Conservation (phyloP, 1,140 invertebrate species). For the Polypedilum vanderplanki region DNA sequence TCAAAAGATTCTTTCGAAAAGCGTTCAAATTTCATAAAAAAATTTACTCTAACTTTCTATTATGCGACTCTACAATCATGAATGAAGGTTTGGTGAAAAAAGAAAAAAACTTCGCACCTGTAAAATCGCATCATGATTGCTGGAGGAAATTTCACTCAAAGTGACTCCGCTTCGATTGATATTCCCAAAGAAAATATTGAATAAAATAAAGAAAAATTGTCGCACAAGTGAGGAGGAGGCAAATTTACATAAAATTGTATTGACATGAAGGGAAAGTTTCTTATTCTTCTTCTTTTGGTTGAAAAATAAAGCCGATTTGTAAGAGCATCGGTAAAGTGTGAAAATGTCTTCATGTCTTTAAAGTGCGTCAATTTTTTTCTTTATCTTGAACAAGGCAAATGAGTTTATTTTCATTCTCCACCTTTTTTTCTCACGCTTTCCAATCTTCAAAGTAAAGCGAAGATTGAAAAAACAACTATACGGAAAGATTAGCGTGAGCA, state of each 20-base stretch:
- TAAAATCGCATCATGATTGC: background rate
- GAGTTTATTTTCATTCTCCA: background rate
- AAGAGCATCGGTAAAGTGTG: background rate
- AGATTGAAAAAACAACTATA: slow-evolving; percentile 1
- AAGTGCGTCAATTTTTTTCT: background rate
- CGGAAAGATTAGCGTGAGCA: slow-evolving; percentile 1
- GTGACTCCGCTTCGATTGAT: background rate
- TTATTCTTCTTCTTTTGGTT: background rate
- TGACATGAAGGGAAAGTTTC: slow-evolving; percentile 1
- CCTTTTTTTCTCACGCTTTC: background rate
- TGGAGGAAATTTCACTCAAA: too few species aligned
- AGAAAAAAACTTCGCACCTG: background rate
- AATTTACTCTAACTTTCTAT: too few species aligned
- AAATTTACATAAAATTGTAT: background rate
- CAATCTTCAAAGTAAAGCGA: background rate
- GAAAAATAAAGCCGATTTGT: background rate
- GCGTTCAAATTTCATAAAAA: too few species aligned
- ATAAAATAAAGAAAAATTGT: background rate
- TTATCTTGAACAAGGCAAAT: too few species aligned
- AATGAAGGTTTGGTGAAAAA: too few species aligned
- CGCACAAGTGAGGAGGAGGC: background rate
- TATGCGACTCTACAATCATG: too few species aligned
- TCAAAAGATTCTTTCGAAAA: too few species aligned
- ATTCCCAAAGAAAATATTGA: background rate
- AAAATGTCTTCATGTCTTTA: background rate